Conservation (phyloP, 2,797 vertebrate species). For the Sparus aurata region DNA sequence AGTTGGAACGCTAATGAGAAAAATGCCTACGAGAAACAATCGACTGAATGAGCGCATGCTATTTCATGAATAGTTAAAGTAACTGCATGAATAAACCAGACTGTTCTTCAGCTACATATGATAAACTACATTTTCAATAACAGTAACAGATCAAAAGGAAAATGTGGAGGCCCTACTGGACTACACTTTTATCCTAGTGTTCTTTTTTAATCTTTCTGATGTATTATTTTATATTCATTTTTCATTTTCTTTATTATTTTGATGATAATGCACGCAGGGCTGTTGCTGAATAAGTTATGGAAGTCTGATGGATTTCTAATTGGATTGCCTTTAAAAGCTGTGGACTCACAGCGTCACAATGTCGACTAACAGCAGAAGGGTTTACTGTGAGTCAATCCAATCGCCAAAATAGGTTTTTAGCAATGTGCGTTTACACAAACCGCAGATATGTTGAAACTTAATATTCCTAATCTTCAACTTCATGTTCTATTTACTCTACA, state of each 20-base stretch:
- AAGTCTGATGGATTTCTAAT: no score
- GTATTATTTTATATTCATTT: neutral
- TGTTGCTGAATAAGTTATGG: no score
- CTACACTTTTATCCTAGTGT: neutral
- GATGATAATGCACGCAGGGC: neutral
- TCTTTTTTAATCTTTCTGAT: neutral
- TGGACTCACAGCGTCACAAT: no score
- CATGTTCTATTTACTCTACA: no score
- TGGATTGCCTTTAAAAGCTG: no score
- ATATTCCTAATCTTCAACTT: no score
- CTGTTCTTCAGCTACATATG: neutral
- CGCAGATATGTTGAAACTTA: no score
- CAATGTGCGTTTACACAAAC: no score
- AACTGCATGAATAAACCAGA: neutral
- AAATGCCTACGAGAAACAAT: neutral
- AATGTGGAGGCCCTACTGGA: neutral
- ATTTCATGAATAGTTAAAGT: slow-evolving; percentile 13
- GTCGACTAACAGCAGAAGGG: no score
- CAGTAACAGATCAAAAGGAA: neutral
- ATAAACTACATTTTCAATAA: neutral
- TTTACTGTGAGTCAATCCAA: no score
- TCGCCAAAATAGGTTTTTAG: no score
- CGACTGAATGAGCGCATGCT: neutral
- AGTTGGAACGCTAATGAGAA: neutral
- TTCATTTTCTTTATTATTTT: neutral